phyloP scores from a whole-genome alignment of 2,888 invertebrate genomes.

The Leptopilina drosophilae region DNA sequence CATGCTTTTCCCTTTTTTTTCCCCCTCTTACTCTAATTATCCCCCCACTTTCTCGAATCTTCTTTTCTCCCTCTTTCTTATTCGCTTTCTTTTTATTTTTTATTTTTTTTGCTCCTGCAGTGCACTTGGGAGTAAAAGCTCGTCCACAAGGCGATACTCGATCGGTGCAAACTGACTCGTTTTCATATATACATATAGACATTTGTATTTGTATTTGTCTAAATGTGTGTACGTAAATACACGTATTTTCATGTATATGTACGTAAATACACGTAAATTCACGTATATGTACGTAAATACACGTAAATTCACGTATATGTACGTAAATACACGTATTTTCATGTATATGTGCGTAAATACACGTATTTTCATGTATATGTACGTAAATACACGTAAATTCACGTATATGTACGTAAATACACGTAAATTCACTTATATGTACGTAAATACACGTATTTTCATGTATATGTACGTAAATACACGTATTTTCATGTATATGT shows the following conservation, averaged over 20 bases:
- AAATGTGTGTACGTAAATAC: too few species aligned
- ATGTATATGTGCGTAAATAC: too few species aligned
- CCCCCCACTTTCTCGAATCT: slow-evolving; percentile 59
- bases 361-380: too few species aligned
- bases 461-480: too few species aligned
- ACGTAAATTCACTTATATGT: too few species aligned
- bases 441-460: background rate
- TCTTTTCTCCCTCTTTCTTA: slow-evolving; percentile 34
- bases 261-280: too few species aligned
- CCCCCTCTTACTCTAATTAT: slow-evolving; percentile 67
- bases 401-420: too few species aligned
- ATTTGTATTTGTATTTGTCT: background rate
- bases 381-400: background rate
- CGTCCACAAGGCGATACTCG: slow-evolving; percentile 17
- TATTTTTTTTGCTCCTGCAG: too few species aligned
- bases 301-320: too few species aligned
- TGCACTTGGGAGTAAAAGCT: slow-evolving; percentile 15
- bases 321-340: too few species aligned
- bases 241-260: too few species aligned
- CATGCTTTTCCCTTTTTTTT: slow-evolving; percentile 46
- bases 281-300: background rate
- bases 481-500: too few species aligned
- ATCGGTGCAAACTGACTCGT: slow-evolving; percentile 24
- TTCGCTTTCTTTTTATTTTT: slow-evolving; percentile 30
- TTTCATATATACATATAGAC: background rate